Evolutionary conservation across 92 coral and sea anemone genomes (phyloP), one percentile per base, ranked within the genome.

Genomic region (Palythoa heliodiscus): DNA sequence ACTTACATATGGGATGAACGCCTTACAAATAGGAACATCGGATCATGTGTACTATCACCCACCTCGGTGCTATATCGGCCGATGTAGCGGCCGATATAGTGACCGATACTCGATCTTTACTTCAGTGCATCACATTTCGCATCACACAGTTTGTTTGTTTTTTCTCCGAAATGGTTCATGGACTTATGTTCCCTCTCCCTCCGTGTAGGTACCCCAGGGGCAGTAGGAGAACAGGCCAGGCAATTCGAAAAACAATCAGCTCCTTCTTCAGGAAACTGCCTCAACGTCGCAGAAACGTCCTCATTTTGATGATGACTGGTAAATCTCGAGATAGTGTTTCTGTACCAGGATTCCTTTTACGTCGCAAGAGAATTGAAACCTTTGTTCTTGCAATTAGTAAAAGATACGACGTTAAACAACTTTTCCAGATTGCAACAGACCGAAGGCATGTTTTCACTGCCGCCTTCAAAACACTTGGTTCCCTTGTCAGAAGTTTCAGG

Each of bases 271-370:
- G 39, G 22, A 66, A 15, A 7, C 73, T 5, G 15, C n/a, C 37
- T 13, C 71, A 58, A 1, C 57, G 84, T 11, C 84, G 73, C 39
- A 79, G 63, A 58, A 78, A 78, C 52, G 93, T 94, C 78, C 52
- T 96, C 11, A 75, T 96, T 22, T 82, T 96, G 66, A 50, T 94
- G 88, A 92, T 95, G 29, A 90, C 93, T 9, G 98, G 98, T 0
- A 77, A 63, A 77, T 96, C 98, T 24, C 85, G 17, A 55, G 98
- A 94, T 69, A 88, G 77, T 15, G 89, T 94, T 25, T 52, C 48
- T 8, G 63, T 89, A 12, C 78, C 92, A n/a, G 73, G 91, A 7
- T 29, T 70, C 22, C 25, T 77, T 57, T 88, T 94, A 20, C 89
- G 90, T 29, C 86, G 84, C 25, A 81, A 74, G 52, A 61, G 83